Evolutionary conservation across 2,888 invertebrate species (phyloP).

Genomic region (Caenorhabditis afra): DNA sequence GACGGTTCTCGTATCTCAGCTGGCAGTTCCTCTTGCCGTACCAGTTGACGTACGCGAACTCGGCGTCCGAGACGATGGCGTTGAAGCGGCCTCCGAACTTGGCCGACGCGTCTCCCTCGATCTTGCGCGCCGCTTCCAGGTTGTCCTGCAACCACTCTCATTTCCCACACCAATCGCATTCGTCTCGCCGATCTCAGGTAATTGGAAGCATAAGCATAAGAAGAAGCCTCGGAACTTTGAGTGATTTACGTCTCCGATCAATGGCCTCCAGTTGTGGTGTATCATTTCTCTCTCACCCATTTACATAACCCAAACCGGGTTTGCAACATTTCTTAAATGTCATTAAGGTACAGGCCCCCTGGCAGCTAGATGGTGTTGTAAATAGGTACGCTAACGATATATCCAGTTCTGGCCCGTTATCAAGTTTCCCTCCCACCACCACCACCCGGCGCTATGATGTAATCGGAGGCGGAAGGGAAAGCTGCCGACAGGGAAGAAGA

Average conservation of each 20-base stretch:
- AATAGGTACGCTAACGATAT: conserved; percentile 58
- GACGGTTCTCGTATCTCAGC: conserved; percentile 76
- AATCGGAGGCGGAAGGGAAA: conserved; percentile 7
- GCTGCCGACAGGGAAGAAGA: conserved; percentile 16
- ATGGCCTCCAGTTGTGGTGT: conserved; percentile 1
- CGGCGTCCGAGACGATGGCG: conserved; percentile 79
- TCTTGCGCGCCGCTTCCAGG: conserved; percentile 78
- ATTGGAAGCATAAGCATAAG: too few species aligned
- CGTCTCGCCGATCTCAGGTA: conserved; percentile 31
- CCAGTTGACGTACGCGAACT: conserved; percentile 78
- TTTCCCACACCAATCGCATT: conserved; percentile 5
- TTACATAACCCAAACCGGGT: conserved; percentile 47
- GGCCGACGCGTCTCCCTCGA: conserved; percentile 75
- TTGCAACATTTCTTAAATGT: conserved; percentile 56
- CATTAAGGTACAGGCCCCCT: conserved; percentile 29
- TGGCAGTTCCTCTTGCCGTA: conserved; percentile 80
- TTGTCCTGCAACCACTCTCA: conserved; percentile 70
- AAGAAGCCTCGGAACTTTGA: conserved; percentile 4
- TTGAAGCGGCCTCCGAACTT: conserved; percentile 80
- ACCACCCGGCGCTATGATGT: conserved; percentile 13
- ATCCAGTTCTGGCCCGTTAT: conserved; percentile 51
- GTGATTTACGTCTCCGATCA: conserved; percentile 19
- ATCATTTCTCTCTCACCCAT: conserved; percentile 18
- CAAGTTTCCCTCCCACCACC: conserved; percentile 27
- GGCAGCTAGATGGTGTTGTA: conserved; percentile 34